Evolutionary conservation across 1,140 invertebrate genomes (phyloP), one percentile per base, ranked within the genome.

Genomic region (Drosophila leontia): DNA sequence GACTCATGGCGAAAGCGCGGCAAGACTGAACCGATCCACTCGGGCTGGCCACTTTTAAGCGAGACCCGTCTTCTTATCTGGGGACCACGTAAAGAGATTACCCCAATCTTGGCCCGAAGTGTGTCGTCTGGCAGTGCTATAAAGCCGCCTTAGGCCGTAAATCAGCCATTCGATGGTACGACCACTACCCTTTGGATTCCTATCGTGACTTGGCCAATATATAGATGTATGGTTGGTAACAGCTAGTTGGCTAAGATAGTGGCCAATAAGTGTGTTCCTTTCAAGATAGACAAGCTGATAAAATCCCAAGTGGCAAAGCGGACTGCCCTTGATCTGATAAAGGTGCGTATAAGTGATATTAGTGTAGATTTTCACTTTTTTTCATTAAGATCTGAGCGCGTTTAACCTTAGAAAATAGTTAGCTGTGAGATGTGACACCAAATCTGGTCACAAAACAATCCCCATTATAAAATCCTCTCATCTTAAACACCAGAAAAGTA

Each of bases 1-100:
- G 78, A 58, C 53, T 48, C 85, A 90, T 90, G 80, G 62, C 64
- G 45, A 71, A 79, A 76, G 70, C 59, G 79, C 65, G 80, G 19
- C 47, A 75, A 75, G 78, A 82, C 87, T 90, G 64, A 70, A 39
- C 13, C 45, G 32, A 26, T 26, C 45, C 29, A 39, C 39, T 23
- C 3, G 12, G 8, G 0, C 9, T 55, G 47, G 34, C 60, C 61
- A 80, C 82, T 90, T 91, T 74, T 90, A 91, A 82, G 64, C 70
- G 39, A 65, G 48, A 29, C 11, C 13, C 48, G 19, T 8, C 44
- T 51, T 39, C 62, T 87, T 86, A 86, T 86, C 83, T 69, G n/a
- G 23, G 29, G 29, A 17, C 7, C 17, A 17, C 13, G 47, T 41
- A 64, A 62, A 76, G 51, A 87, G 76, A 86, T 86, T 82, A 87